Percentiles rank a stretch among this genome's conserved stretches.
Conservation (phyloP, 2,113 vertebrate genomes). For the Cyrtonyx montezumae region DNA sequence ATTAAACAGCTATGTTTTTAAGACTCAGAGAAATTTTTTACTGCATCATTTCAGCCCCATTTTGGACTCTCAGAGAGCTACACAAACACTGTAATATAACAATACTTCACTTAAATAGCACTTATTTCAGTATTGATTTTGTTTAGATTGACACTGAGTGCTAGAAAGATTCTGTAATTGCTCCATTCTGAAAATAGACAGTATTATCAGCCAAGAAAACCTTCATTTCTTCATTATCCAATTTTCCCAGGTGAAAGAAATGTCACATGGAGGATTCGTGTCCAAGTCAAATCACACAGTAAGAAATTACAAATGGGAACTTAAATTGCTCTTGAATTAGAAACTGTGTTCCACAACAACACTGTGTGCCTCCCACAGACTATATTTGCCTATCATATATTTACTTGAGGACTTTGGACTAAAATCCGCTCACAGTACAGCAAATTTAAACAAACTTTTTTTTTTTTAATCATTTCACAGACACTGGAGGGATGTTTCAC, state of each 20-base stretch:
- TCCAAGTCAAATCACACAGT: slow-evolving; percentile 51
- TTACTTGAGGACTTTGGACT: not conserved
- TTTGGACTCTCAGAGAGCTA: not conserved
- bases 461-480: not conserved
- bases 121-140: slow-evolving; percentile 15
- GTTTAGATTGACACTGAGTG: not conserved
- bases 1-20: slow-evolving; percentile 21
- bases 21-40: not conserved
- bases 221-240: slow-evolving; percentile 61
- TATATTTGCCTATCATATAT: not conserved
- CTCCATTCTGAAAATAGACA: slow-evolving; percentile 30
- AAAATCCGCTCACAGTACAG: not conserved
- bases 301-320: slow-evolving; percentile 50
- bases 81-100: not conserved
- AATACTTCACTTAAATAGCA: slow-evolving; percentile 26
- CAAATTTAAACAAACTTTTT: not conserved
- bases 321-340: slow-evolving; percentile 42
- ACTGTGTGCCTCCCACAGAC: not conserved
- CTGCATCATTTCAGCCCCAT: not conserved
- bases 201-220: slow-evolving; percentile 52
- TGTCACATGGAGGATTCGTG: not conserved
- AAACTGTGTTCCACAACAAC: not conserved
- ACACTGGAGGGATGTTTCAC: not conserved
- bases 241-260: slow-evolving; percentile 68
- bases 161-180: slow-evolving; percentile 31